Conservation (phyloP, 1,140 invertebrate genomes). For the Holotrichia oblita region DNA sequence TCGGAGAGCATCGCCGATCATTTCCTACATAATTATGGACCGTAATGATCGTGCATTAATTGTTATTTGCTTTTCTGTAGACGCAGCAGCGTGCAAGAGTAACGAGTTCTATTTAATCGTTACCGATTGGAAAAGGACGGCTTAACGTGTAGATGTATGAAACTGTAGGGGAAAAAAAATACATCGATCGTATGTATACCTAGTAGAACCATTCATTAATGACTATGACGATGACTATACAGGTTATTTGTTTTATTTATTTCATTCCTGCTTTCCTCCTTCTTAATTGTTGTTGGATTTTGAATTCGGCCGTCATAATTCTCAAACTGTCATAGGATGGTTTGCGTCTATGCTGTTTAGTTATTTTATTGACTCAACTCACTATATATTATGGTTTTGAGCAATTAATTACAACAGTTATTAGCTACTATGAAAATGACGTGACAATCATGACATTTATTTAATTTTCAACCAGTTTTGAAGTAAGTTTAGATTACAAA, state of each 20-base stretch:
- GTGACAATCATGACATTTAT: no score
- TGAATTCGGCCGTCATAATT: no score
- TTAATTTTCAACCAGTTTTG: no score
- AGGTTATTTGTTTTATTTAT: conserved; percentile 10
- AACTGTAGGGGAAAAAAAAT: neutral
- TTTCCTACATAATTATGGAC: neutral
- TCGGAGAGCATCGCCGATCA: neutral
- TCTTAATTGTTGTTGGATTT: neutral
- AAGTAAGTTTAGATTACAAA: no score
- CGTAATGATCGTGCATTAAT: conserved; percentile 2
- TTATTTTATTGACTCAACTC: no score
- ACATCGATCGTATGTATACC: no score
- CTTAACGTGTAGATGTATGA: neutral
- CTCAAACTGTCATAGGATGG: no score
- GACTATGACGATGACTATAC: neutral
- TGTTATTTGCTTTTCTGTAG: neutral
- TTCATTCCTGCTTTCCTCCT: neutral
- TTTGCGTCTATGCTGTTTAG: no score
- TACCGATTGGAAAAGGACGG: neutral
- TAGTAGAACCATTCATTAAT: neutral
- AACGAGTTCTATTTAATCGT: neutral
- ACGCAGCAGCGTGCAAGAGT: neutral
- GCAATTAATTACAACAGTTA: no score
- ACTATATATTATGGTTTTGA: no score
- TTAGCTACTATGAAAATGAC: no score